Evolutionary conservation across 2,797 vertebrate species (phyloP), one percentile per base, ranked within the genome.

Genomic region (Melanotaenia nigrans): DNA sequence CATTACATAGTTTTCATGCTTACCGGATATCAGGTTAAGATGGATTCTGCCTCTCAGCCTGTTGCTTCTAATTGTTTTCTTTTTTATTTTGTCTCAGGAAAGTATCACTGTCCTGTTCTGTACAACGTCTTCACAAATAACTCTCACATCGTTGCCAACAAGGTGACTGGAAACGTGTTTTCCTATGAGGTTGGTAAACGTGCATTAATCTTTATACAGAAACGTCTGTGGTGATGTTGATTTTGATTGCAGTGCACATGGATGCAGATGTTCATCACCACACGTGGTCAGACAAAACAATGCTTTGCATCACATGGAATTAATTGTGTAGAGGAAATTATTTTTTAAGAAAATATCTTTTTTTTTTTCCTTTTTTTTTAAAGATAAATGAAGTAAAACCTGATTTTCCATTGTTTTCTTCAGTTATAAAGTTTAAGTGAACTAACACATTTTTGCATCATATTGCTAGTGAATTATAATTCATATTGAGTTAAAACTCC

Each of bases 51-150:
- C 5, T 11, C 65, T 72, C 51, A 45, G 18, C 30, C 53, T 47
- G 25, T 11, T 9, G 56, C 30, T 81, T 63, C 61, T 28, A 2
- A 45, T 69, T 8, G 14, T 65, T 68, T 56, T 61, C 1, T 11
- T 57, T 62, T 11, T 56, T 67, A 63, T 78, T 16, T 59, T 36
- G 6, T 75, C 65, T 32, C 77, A 99, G 98, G 96, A 62, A 98
- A 99, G 85, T 99, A 96, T 84, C 97, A 99, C 92, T 99, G 97
- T 76, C 98, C 98, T 0, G 96, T 99, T 68, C 95, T 99, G 10
- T 99, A 97, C 91, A 97, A 92, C 0, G 94, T 99, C 45, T 99
- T 99, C 93, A 99, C 97, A 30, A 97, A 99, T 87, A 99, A 98
- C 73, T 98, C 96, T 25, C 95, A 99, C 87, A 97, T 99, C 0